These are phyloP conservation scores for Halictus rubicundus DNA, from an alignment of 1,140 invertebrate genomes.

Conservation along the genomic window DNA sequence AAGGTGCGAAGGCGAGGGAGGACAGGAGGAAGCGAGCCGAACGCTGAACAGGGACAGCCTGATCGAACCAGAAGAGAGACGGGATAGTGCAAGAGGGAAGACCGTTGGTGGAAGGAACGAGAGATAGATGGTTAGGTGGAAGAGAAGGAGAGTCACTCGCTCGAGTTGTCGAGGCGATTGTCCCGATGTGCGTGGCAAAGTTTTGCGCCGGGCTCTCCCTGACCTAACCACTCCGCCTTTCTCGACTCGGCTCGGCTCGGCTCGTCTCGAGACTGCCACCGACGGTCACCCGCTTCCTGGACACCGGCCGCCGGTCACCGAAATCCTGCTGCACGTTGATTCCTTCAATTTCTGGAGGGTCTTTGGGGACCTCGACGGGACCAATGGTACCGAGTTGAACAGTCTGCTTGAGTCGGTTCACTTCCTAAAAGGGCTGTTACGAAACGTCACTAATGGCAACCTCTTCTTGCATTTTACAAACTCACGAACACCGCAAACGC, in stretches of 20 bases:
- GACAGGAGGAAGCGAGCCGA: slow-evolving; percentile 52
- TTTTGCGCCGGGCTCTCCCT: slow-evolving; percentile 75
- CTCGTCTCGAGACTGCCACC: slow-evolving; percentile 21
- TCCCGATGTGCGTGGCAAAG: slow-evolving; percentile 72
- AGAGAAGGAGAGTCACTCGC: slow-evolving; percentile 54
- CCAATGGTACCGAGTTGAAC: too few relatives aligned
- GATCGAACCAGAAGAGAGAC: neutral
- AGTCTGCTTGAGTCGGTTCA: too few relatives aligned
- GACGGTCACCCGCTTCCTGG: slow-evolving; percentile 46
- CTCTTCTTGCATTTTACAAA: too few relatives aligned
- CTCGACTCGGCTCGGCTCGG: slow-evolving; percentile 46
- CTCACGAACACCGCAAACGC: too few relatives aligned
- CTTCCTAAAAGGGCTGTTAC: too few relatives aligned
- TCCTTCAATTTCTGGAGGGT: too few relatives aligned
- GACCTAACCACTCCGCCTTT: slow-evolving; percentile 76
- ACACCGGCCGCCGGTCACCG: slow-evolving; percentile 31
- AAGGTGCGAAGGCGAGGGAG: slow-evolving; percentile 64
- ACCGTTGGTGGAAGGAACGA: slow-evolving; percentile 14
- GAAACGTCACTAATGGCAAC: too few relatives aligned
- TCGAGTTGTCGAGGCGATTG: slow-evolving; percentile 69
- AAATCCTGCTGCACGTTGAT: slow-evolving; percentile 23
- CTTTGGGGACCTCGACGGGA: too few relatives aligned
- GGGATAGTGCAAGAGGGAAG: slow-evolving; percentile 7
- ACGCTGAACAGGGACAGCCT: slow-evolving; percentile 2
- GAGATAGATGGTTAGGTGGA: slow-evolving; percentile 40